phyloP scores from a whole-genome alignment of 1,140 invertebrate species.

The Hesperophylax magnus region DNA sequence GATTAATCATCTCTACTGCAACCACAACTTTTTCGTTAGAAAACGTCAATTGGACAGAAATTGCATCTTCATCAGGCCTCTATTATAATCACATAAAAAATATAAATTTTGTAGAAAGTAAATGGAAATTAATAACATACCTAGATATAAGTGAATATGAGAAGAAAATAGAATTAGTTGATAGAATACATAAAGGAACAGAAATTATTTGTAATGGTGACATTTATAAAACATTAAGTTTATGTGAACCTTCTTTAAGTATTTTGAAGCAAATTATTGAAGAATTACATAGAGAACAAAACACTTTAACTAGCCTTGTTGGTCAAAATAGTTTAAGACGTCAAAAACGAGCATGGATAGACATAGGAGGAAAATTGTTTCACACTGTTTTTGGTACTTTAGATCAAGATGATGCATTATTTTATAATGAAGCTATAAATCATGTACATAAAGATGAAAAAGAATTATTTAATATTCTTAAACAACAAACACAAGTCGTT shows the following conservation, averaged over 20 bases:
- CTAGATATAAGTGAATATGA: neutral
- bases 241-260: neutral
- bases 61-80: neutral
- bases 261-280: neutral
- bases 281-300: neutral
- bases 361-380: slow-evolving; percentile 21
- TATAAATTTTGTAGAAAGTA: slow-evolving; percentile 16
- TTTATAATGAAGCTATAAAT: slow-evolving; percentile 50
- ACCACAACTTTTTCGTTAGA: neutral
- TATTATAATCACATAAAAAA: slow-evolving; percentile 24
- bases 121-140: slow-evolving; percentile 23
- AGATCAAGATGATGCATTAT: slow-evolving; percentile 52
- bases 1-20: neutral
- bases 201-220: neutral
- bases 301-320: neutral
- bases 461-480: slow-evolving; percentile 45
- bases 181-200: neutral
- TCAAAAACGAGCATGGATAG: neutral
- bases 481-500: slow-evolving; percentile 53
- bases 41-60: neutral
- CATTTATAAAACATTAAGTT: no score
- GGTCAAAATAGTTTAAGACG: neutral
- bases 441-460: slow-evolving; percentile 48
- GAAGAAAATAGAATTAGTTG: neutral
- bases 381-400: slow-evolving; percentile 48